Evolutionary conservation across 2,113 vertebrate genomes (phyloP).

Genomic region (Hemiscyllium ocellatum): DNA sequence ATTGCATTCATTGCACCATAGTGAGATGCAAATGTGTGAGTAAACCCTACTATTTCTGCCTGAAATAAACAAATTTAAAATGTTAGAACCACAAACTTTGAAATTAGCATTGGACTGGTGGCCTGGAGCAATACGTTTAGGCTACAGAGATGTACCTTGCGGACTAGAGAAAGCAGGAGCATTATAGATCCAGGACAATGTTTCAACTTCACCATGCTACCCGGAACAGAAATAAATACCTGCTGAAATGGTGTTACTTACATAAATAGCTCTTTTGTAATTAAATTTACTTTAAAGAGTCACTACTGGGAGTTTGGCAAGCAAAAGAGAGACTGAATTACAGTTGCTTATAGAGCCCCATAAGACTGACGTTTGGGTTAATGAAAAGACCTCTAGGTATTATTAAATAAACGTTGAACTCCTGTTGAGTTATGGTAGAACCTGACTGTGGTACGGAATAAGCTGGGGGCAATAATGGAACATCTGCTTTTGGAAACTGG

Average conservation of each 20-base stretch:
- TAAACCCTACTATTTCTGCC: background rate
- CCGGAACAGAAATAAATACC: background rate
- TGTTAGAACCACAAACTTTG: background rate
- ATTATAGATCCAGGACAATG: background rate
- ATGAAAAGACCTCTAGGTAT: background rate
- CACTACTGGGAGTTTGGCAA: background rate
- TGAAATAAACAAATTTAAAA: background rate
- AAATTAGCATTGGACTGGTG: background rate
- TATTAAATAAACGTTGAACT: background rate
- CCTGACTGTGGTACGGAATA: background rate
- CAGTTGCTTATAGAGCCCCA: background rate
- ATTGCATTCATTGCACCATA: background rate
- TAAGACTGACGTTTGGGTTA: background rate
- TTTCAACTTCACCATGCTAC: background rate
- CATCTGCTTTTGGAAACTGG: background rate
- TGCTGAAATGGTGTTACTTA: background rate
- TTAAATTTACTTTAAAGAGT: background rate
- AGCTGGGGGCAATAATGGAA: background rate
- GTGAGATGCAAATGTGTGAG: background rate
- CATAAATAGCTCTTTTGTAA: background rate
- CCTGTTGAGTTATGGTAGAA: background rate
- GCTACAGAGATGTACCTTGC: background rate
- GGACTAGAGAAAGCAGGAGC: too few relatives aligned
- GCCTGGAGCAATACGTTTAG: background rate
- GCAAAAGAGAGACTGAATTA: background rate